phyloP scores from a whole-genome alignment of 1,140 invertebrate species.

The Zaprionus lachaisei region DNA sequence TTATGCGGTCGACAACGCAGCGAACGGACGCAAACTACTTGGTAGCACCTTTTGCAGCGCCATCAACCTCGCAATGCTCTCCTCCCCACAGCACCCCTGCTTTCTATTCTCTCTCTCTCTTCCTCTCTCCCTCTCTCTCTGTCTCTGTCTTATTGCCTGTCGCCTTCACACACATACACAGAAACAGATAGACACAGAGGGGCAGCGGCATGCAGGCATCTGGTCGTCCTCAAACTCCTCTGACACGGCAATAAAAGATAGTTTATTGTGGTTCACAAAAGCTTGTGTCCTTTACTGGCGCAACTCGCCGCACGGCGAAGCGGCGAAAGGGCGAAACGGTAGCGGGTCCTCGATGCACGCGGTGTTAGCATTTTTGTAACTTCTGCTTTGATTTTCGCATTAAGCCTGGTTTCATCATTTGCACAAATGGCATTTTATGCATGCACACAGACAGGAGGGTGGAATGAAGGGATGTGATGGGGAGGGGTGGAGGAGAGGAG shows the following conservation, averaged over 20 bases:
- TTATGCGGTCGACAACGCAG: constrained; percentile 74
- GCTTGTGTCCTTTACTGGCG: constrained; percentile 6
- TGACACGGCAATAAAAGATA: constrained; percentile 63
- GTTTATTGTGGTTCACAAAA: constrained; percentile 62
- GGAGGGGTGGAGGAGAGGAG: neutral
- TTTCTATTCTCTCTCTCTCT: no score
- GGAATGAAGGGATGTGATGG: no score
- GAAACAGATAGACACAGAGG: neutral
- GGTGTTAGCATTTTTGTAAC: constrained; percentile 4
- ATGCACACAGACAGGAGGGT: neutral
- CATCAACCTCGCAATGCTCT: constrained; percentile 15
- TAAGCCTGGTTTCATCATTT: constrained; percentile 5
- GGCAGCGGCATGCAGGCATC: neutral
- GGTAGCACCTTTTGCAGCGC: constrained; percentile 27
- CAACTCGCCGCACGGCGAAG: neutral
- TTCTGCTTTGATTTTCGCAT: constrained; percentile 7
- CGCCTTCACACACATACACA: neutral
- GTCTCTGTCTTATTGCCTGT: neutral
- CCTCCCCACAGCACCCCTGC: no score
- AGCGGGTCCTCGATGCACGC: neutral
- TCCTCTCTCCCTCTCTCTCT: neutral
- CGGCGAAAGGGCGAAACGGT: no score
- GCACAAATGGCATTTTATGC: constrained; percentile 3
- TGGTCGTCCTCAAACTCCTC: neutral
- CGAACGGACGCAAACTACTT: constrained; percentile 28